These are phyloP conservation scores for Tiliqua scincoides DNA, from an alignment of 2,113 vertebrate genomes.

Conservation along the genomic window DNA sequence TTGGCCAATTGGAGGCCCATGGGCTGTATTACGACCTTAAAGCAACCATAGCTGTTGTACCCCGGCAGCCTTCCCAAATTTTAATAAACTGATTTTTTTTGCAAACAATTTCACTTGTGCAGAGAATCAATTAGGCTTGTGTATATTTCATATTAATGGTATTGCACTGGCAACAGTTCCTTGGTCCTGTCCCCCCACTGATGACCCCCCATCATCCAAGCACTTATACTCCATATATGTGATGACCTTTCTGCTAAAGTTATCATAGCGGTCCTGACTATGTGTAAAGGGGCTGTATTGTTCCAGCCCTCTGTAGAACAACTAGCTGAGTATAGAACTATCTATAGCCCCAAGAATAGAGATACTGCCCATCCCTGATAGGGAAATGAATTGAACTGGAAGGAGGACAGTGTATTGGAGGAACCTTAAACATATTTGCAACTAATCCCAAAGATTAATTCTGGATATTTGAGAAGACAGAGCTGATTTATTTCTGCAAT, in stretches of 20 bases:
- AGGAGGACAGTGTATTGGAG: too few relatives aligned
- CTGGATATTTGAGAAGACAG: background rate
- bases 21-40: background rate
- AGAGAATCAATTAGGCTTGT: background rate
- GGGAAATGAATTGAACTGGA: background rate
- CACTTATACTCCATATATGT: background rate
- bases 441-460: background rate
- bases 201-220: background rate
- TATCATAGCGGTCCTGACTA: too few relatives aligned
- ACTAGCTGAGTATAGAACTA: too few relatives aligned
- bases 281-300: background rate
- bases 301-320: background rate
- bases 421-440: too few relatives aligned
- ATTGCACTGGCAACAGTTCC: background rate
- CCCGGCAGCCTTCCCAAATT: background rate
- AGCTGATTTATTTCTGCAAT: background rate
- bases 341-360: background rate
- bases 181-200: background rate
- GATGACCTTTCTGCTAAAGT: background rate
- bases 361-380: background rate
- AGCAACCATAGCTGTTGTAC: background rate
- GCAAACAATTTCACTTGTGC: background rate
- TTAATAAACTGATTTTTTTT: background rate
- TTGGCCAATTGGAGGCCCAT: background rate
- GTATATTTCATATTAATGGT: background rate